Percentiles rank a stretch among this genome's conserved stretches.
Conservation (phyloP, 1,140 invertebrate species). For the Trypoxylus dichotomus region DNA sequence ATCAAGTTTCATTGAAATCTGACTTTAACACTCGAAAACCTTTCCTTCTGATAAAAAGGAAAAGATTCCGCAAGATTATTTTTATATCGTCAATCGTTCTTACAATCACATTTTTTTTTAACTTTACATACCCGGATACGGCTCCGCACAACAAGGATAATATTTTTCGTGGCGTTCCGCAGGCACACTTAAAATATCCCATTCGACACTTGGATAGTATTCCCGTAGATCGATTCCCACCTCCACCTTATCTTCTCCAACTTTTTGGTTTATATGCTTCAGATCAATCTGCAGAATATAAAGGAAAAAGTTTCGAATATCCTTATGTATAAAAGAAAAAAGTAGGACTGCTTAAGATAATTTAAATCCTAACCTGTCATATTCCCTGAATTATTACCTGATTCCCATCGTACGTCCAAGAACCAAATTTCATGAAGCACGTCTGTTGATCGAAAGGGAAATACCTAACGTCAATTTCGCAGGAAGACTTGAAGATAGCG, state of each 20-base stretch:
- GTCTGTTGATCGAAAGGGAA: constrained; percentile 98
- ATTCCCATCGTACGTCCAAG: constrained; percentile 97
- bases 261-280: constrained; percentile 85
- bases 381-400: constrained; percentile 67
- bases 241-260: constrained; percentile 77
- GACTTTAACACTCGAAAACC: no score
- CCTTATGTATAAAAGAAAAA: background rate
- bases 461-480: constrained; percentile 93
- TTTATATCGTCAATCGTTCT: background rate
- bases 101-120: background rate
- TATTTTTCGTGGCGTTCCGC: constrained; percentile 88
- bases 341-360: no score
- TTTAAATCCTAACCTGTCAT: no score
- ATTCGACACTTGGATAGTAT: constrained; percentile 95
- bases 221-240: constrained; percentile 90
- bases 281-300: constrained; percentile 74
- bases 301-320: constrained; percentile 10
- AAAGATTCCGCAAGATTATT: background rate
- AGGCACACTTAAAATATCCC: constrained; percentile 94
- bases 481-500: constrained; percentile 98
- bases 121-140: constrained; percentile 71
- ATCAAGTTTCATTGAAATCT: no score
- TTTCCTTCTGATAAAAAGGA: no score
- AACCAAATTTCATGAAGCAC: constrained; percentile 95
- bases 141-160: constrained; percentile 86